Evolutionary conservation across 2,888 invertebrate species (phyloP).

Genomic region (Mesodorylaimus sp.): DNA sequence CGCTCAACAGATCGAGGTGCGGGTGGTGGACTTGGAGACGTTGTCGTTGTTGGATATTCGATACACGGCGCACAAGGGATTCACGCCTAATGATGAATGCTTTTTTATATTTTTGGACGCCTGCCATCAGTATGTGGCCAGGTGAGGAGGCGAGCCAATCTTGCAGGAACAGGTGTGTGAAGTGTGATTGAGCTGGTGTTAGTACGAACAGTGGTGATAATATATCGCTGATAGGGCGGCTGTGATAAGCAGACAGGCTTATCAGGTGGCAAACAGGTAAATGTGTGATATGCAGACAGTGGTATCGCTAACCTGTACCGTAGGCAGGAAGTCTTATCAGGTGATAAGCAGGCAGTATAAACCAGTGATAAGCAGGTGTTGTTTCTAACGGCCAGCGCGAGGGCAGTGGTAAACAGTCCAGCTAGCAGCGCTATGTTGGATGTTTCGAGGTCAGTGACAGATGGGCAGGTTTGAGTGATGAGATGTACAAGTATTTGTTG

Average conservation of each 20-base stretch:
- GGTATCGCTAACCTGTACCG: neutral
- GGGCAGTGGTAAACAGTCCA: too few relatives aligned
- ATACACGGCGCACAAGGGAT: slow-evolving; percentile 55
- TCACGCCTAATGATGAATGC: slow-evolving; percentile 62
- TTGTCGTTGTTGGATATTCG: slow-evolving; percentile 36
- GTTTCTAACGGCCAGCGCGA: too few relatives aligned
- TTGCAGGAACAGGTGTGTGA: neutral
- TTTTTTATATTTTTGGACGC: slow-evolving; percentile 70
- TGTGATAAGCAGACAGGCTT: neutral
- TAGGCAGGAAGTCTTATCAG: neutral
- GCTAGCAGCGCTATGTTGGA: too few relatives aligned
- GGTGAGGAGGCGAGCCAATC: slow-evolving; percentile 37
- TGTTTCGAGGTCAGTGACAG: too few relatives aligned
- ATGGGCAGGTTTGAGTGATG: too few relatives aligned
- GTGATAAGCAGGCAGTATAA: too few relatives aligned
- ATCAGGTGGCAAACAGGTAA: too few relatives aligned
- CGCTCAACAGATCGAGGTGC: slow-evolving; percentile 66
- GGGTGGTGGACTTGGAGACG: slow-evolving; percentile 59
- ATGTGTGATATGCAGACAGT: neutral
- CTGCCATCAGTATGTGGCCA: slow-evolving; percentile 59
- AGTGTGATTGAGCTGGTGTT: neutral
- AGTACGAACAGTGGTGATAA: neutral
- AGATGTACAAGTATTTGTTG: too few relatives aligned
- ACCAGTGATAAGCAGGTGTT: too few relatives aligned
- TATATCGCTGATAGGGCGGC: neutral